Evolutionary conservation across 1,140 invertebrate species (phyloP).

Genomic region (Ceratoteleas bidentatus): DNA sequence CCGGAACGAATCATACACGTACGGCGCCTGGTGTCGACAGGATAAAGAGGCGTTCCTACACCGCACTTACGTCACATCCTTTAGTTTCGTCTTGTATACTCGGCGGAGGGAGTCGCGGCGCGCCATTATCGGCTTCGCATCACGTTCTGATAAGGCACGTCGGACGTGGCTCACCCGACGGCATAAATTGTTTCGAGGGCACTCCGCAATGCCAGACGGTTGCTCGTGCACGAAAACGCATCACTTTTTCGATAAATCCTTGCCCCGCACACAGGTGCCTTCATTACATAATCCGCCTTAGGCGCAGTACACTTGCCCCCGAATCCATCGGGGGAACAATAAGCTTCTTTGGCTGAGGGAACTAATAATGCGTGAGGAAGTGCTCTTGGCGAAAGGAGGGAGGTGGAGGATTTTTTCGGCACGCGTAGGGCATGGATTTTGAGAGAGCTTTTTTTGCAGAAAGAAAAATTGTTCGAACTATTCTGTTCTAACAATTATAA

Average conservation of each 20-base stretch:
- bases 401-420: no score
- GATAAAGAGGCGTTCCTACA: constrained; percentile 77
- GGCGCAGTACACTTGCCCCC: constrained; percentile 42
- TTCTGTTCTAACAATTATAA: no score
- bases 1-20: constrained; percentile 68
- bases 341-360: constrained; percentile 3
- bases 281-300: constrained; percentile 35
- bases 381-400: neutral
- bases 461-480: no score
- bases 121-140: constrained; percentile 72
- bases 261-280: constrained; percentile 26
- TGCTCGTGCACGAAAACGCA: constrained; percentile 61
- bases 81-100: constrained; percentile 54
- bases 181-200: constrained; percentile 77
- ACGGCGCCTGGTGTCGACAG: constrained; percentile 74
- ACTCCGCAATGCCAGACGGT: constrained; percentile 64
- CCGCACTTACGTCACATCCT: constrained; percentile 76
- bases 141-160: constrained; percentile 76
- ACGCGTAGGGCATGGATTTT: no score
- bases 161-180: constrained; percentile 70
- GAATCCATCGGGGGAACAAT: constrained; percentile 28
- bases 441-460: no score
- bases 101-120: constrained; percentile 59
- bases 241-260: constrained; percentile 55
- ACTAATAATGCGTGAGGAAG: constrained; percentile 54